Evolutionary conservation across 2,888 invertebrate genomes (phyloP).

Genomic region (Zaprionus bogoriensis): DNA sequence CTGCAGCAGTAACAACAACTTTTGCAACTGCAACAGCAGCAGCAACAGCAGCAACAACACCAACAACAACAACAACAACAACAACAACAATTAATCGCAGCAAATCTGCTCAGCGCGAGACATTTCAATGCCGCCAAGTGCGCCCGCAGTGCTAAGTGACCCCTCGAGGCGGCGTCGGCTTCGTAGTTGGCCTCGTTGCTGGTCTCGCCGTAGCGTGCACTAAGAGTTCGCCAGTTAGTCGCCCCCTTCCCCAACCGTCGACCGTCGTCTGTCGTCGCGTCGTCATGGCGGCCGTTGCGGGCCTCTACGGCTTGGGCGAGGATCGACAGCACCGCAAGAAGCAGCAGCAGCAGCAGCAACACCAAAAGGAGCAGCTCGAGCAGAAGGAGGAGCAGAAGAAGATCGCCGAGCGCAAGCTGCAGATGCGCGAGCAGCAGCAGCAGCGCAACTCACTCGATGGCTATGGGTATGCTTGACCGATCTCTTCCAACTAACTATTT

Average conservation of each 20-base stretch:
- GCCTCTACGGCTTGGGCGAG: conserved; percentile 91
- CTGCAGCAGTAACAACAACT: conserved; percentile 8
- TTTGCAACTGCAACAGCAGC: conserved; percentile 14
- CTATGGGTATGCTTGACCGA: conserved; percentile 68
- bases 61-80: conserved; percentile 21
- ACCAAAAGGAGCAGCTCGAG: conserved; percentile 84
- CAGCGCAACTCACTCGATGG: conserved; percentile 80
- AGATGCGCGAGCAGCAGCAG: conserved; percentile 69
- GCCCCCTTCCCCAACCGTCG: too few species aligned
- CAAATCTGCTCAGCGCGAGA: conserved; percentile 18
- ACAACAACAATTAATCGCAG: conserved; percentile 15
- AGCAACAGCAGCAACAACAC: conserved; percentile 13
- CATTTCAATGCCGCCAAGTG: conserved; percentile 46
- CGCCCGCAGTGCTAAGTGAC: conserved; percentile 32
- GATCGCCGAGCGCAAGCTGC: conserved; percentile 79
- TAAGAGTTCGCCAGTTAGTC: conserved; percentile 2
- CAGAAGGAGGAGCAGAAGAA: conserved; percentile 84
- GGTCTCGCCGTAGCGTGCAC: not conserved
- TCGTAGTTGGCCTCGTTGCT: conserved; percentile 19
- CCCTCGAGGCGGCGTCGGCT: conserved; percentile 13
- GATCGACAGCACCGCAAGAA: conserved; percentile 85
- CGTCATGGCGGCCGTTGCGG: conserved; percentile 90
- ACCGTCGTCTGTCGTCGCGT: too few species aligned
- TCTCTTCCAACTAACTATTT: too few species aligned
- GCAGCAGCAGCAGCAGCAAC: conserved; percentile 84